A percentile compares a stretch with the other conserved stretches of the same genome.
phyloP scores from a whole-genome alignment of 1,140 invertebrate species.

The Agrypnia vestita region DNA sequence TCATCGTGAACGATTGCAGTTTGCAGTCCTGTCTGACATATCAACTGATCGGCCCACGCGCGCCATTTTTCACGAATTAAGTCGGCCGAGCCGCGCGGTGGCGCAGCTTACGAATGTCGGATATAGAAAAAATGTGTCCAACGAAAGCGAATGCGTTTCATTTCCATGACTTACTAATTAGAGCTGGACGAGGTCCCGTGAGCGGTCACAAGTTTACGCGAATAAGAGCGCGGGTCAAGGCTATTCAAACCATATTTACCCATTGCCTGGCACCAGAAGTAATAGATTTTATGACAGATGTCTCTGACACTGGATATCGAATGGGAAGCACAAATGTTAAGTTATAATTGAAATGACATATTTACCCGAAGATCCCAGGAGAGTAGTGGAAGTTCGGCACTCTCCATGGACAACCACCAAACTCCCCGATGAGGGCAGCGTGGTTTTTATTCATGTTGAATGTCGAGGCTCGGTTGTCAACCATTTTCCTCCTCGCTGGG shows the following conservation, averaged over 20 bases:
- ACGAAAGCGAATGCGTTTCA: constrained; percentile 40
- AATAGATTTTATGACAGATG: constrained; percentile 48
- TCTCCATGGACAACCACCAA: constrained; percentile 93
- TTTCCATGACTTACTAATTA: constrained; percentile 13
- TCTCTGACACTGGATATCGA: constrained; percentile 49
- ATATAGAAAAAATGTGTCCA: constrained; percentile 13
- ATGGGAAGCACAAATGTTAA: no score
- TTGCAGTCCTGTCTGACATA: constrained; percentile 38
- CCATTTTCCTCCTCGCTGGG: constrained; percentile 84
- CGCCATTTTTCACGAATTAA: constrained; percentile 34
- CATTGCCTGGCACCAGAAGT: constrained; percentile 34
- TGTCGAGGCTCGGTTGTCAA: constrained; percentile 91
- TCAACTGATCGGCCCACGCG: constrained; percentile 18
- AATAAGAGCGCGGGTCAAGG: constrained; percentile 49
- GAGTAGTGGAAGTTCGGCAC: constrained; percentile 80
- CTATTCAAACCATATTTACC: constrained; percentile 21
- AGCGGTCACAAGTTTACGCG: constrained; percentile 41
- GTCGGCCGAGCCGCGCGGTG: not conserved
- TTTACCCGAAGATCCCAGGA: constrained; percentile 84
- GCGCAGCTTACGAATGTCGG: constrained; percentile 24
- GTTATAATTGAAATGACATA: constrained; percentile 62
- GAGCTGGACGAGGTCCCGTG: constrained; percentile 28
- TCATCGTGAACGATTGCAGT: not conserved
- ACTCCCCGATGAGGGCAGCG: constrained; percentile 85
- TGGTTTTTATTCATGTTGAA: constrained; percentile 91